Percentiles rank a stretch among this genome's conserved stretches.
These are phyloP conservation scores for Druon quercuslanigerum DNA, from an alignment of 1,140 invertebrate species.

Conservation along the genomic window DNA sequence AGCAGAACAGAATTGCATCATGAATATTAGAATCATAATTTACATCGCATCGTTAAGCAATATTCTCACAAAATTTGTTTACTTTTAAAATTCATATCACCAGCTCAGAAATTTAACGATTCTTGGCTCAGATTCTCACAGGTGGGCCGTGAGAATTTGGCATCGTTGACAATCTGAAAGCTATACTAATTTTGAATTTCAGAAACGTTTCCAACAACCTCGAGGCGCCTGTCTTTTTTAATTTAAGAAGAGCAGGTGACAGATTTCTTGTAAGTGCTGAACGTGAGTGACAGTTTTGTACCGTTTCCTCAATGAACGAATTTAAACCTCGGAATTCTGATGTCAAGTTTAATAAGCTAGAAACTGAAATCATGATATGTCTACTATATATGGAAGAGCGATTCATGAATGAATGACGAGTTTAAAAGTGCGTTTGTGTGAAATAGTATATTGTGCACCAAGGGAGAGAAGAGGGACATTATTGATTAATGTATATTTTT, in stretches of 20 bases:
- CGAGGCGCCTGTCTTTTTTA: neutral
- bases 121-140: conserved; percentile 8
- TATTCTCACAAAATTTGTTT: neutral
- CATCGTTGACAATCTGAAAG: conserved; percentile 14
- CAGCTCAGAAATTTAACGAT: neutral
- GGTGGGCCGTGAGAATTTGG: conserved; percentile 21
- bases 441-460: no score
- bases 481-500: no score
- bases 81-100: neutral
- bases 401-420: neutral
- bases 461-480: no score
- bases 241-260: conserved; percentile 6
- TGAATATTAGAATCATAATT: neutral
- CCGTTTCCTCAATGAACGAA: neutral
- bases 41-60: neutral
- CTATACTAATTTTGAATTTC: conserved; percentile 16
- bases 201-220: conserved; percentile 18
- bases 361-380: neutral
- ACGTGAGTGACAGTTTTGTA: conserved; percentile 1
- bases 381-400: neutral
- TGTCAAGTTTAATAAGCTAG: no score
- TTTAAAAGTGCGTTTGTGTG: conserved; percentile 20
- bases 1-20: no score
- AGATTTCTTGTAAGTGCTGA: conserved; percentile 28
- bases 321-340: no score